Base-by-base conservation (phyloP, 1,140 invertebrate genomes). In the Steinernema khuongi region DNA sequence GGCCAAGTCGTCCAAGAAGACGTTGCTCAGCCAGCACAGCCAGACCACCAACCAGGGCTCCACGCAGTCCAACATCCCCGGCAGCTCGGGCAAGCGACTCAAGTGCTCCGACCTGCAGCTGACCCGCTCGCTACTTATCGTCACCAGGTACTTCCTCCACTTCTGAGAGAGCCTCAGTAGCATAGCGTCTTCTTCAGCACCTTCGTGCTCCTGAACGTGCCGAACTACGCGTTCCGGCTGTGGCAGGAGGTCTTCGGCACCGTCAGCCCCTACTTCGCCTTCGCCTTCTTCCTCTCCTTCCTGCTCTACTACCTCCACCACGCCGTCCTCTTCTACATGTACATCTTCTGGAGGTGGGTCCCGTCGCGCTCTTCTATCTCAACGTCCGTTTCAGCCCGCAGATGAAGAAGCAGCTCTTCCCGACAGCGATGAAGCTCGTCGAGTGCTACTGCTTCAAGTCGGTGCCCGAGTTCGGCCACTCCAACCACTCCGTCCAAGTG, bases 361-460 rank as follows among this genome's bases (percentile, higher is more conserved):
- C 33, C 31, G 17, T 76, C 1, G 67, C 76, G 26, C 81, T 84
- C 30, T 84, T 79, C 80, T 60, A 84, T 60, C 79, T 73, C 36
- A 79, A 81, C 36, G 76, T 77, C 22, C 82, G 74, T 71, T 77
- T 26, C 71, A 81, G 79, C 29, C 83, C 83, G 14, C 83, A 84
- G 78, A 84, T 84, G 83, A 84, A 84, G 70, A 84, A 84, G 68
- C 83, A 84, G 72, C 71, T 84, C 19, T 79, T 80, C 74, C 83
- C 83, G 11, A 84, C 83, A 14, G 83, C 83, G 2, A 70, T 84
- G 31, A 84, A 84, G 43, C 78, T 84, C 22, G 70, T 84, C 4
- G 83, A 84, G 60, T 84, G 83, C 60, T 84, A 84, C 60, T 84
- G 83, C 67, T 82, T 83, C 60, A 84, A 84, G 67, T 83, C 82